Percentiles rank a stretch among this genome's conserved stretches.
Evolutionary conservation across 2,113 vertebrate genomes (phyloP).

Genomic region (Saccopteryx leptura): DNA sequence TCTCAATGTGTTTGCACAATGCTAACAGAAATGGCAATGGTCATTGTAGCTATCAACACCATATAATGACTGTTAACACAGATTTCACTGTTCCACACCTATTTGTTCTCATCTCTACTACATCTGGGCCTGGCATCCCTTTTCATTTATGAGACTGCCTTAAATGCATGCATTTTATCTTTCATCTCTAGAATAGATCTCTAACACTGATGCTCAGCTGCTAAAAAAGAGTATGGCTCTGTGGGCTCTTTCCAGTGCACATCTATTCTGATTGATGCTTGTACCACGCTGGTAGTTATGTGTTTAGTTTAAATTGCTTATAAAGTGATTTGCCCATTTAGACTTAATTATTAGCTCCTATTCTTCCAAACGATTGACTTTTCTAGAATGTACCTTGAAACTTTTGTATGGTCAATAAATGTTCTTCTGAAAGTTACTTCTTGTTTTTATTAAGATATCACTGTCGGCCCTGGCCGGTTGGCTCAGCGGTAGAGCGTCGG

Average conservation of each 20-base stretch:
- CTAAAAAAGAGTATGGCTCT: background rate
- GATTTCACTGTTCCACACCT: background rate
- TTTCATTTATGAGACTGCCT: background rate
- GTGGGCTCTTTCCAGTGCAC: background rate
- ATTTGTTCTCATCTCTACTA: background rate
- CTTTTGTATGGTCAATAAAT: background rate
- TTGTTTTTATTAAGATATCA: constrained; percentile 1
- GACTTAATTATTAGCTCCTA: background rate
- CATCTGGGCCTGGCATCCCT: background rate
- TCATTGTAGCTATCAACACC: background rate
- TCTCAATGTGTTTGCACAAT: background rate
- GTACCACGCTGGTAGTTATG: background rate
- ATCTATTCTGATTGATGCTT: background rate
- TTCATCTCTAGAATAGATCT: background rate
- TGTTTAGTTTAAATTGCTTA: background rate
- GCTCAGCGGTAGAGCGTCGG: too few species aligned
- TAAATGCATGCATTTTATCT: background rate
- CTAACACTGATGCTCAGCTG: background rate
- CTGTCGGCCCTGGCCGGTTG: too few species aligned
- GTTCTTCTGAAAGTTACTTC: background rate
- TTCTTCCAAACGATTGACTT: background rate
- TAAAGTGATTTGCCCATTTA: background rate
- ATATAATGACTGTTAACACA: background rate
- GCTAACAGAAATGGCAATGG: background rate
- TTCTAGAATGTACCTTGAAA: background rate